Conservation (phyloP, 2,113 vertebrate genomes). For the Elachura formosa region DNA sequence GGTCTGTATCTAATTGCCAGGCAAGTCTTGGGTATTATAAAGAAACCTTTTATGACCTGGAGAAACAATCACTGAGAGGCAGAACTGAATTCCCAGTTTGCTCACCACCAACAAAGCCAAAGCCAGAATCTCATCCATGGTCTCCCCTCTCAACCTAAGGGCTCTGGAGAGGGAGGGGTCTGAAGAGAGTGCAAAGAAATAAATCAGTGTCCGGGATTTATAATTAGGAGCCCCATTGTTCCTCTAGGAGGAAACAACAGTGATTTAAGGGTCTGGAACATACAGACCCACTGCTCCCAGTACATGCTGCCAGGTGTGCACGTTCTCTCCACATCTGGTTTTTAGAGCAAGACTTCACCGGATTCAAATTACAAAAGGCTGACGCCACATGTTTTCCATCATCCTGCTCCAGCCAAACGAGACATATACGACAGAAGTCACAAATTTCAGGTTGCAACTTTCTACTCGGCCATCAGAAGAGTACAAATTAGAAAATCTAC, state of each 20-base stretch:
- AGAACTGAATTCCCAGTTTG: not conserved
- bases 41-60: not conserved
- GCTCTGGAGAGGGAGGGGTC: not conserved
- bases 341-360: not conserved
- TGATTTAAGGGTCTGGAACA: not conserved
- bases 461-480: not conserved
- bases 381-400: not conserved
- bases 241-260: not conserved
- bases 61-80: not conserved
- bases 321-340: constrained; percentile 11
- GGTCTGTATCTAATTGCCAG: not conserved
- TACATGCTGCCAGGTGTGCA: not conserved
- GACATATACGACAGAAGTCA: not conserved
- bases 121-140: not conserved
- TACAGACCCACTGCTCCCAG: not conserved
- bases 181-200: not conserved
- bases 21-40: not conserved
- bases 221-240: not conserved
- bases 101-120: not conserved
- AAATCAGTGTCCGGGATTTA: not conserved
- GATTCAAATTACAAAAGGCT: not conserved
- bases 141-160: not conserved
- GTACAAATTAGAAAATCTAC: not conserved
- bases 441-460: not conserved
- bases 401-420: not conserved